Evolutionary conservation across 2,888 invertebrate genomes (phyloP).

Genomic region (Standfussiana lucernea): DNA sequence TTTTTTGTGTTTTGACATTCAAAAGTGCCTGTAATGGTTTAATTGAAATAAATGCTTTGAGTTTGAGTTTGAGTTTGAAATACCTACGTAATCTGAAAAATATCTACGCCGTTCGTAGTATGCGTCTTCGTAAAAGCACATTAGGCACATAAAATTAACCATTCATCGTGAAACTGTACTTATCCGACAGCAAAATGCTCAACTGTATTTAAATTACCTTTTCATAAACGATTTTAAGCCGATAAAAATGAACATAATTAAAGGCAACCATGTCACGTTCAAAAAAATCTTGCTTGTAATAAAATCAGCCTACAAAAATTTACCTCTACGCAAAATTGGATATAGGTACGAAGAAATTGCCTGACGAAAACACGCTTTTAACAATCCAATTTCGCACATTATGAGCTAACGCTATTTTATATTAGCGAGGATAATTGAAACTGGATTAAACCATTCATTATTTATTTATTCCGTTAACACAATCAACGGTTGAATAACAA

Average conservation of each 20-base stretch:
- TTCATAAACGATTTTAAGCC: slow-evolving; percentile 3
- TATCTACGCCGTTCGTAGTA: too few relatives aligned
- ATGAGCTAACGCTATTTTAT: slow-evolving; percentile 32
- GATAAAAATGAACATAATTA: slow-evolving; percentile 8
- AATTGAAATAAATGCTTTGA: too few relatives aligned
- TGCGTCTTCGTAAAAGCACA: not conserved
- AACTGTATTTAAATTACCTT: not conserved
- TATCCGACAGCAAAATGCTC: not conserved
- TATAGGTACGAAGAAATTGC: slow-evolving; percentile 19
- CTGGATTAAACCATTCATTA: slow-evolving; percentile 46
- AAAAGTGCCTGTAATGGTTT: too few relatives aligned
- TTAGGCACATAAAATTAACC: not conserved
- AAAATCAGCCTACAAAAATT: slow-evolving; percentile 16
- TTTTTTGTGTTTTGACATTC: too few relatives aligned
- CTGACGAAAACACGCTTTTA: slow-evolving; percentile 22
- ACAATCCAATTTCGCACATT: slow-evolving; percentile 24
- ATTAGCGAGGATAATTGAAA: slow-evolving; percentile 44
- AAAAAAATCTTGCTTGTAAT: not conserved
- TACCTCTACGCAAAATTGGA: slow-evolving; percentile 10
- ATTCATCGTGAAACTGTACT: not conserved
- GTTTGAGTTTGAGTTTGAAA: too few relatives aligned
- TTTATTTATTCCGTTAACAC: slow-evolving; percentile 42
- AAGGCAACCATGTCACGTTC: not conserved
- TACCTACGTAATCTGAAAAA: not conserved
- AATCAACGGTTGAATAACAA: slow-evolving; percentile 52